Conservation (phyloP, 53 echinoderm and acorn worm species). For the Apostichopus leukothele region DNA sequence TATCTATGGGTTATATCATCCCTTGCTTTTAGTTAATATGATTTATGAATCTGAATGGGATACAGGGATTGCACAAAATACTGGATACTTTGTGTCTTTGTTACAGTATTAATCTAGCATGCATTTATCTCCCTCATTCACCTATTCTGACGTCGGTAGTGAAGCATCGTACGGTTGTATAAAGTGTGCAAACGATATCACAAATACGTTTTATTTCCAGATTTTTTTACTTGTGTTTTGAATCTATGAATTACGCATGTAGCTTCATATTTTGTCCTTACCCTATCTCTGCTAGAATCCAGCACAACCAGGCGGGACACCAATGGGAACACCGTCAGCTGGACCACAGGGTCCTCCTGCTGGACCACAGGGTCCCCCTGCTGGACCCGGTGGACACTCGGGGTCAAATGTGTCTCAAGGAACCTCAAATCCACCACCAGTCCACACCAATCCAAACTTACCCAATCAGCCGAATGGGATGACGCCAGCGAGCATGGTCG, state of each 20-base stretch:
- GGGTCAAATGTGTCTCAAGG: slow-evolving; percentile 22
- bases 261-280: background rate
- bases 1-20: no score
- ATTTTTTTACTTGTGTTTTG: background rate
- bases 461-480: slow-evolving; percentile 53
- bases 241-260: background rate
- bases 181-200: no score
- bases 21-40: no score
- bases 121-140: no score
- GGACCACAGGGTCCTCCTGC: slow-evolving; percentile 20
- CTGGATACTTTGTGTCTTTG: no score
- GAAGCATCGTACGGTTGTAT: no score
- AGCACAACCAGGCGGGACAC: slow-evolving; percentile 8
- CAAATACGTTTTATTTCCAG: no score
- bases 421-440: slow-evolving; percentile 52
- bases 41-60: no score
- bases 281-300: slow-evolving; percentile 1
- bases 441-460: slow-evolving; percentile 67
- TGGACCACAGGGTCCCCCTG: slow-evolving; percentile 17
- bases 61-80: no score
- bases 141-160: no score
- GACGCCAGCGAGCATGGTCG: slow-evolving; percentile 32
- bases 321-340: slow-evolving; percentile 28
- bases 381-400: slow-evolving; percentile 22
- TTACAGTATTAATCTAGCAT: no score